Percentiles rank a stretch among this genome's conserved stretches.
These are phyloP conservation scores for Cylindroiulus punctatus DNA, from an alignment of 2,888 invertebrate genomes.

Conservation along the genomic window DNA sequence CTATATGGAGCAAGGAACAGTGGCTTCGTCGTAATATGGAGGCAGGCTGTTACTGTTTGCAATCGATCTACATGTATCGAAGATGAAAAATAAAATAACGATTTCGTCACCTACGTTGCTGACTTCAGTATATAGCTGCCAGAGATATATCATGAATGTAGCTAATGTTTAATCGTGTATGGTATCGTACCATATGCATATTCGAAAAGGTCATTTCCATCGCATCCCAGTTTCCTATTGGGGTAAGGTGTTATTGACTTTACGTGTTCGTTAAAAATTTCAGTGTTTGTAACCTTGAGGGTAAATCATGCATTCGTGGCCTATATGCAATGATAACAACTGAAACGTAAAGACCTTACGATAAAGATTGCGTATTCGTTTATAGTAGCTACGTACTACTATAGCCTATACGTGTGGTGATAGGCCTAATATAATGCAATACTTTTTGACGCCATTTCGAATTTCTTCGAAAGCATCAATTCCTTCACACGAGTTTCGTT, in stretches of 20 bases:
- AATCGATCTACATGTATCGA: neutral
- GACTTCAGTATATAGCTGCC: neutral
- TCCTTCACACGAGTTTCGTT: neutral
- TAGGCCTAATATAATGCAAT: neutral
- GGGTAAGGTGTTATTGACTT: conserved; percentile 6
- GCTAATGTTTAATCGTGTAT: neutral
- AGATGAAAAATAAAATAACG: neutral
- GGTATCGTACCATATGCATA: neutral
- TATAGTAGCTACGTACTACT: neutral
- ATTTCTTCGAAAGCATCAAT: neutral
- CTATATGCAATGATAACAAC: neutral
- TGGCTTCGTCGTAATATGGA: neutral
- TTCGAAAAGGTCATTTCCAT: conserved; percentile 6
- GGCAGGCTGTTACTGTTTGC: neutral
- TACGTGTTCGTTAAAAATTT: neutral
- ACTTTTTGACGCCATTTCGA: neutral
- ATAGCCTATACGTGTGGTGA: no score
- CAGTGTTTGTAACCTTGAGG: neutral
- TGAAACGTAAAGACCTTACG: neutral
- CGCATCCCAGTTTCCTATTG: neutral
- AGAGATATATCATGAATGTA: neutral
- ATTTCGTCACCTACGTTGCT: neutral
- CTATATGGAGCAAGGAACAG: neutral
- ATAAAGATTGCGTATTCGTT: neutral
- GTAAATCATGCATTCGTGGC: neutral